Conservation (phyloP, 1,140 invertebrate genomes). For the Augochlora pura region DNA sequence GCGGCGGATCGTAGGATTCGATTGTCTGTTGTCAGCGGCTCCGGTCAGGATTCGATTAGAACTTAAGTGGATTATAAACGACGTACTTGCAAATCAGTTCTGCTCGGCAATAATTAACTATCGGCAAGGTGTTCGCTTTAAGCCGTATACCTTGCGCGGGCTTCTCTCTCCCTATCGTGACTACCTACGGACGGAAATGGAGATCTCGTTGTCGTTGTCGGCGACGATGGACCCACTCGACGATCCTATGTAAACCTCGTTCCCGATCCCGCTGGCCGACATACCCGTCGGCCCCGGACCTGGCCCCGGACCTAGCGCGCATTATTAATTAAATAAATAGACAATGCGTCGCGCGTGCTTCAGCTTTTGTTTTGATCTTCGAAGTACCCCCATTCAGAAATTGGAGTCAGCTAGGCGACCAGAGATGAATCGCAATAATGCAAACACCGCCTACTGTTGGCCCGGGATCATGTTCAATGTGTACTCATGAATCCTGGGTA, state of each 20-base stretch:
- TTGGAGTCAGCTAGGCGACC: neutral
- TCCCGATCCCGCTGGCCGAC: slow-evolving; percentile 27
- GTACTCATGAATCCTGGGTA: too few relatives aligned
- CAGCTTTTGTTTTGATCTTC: neutral
- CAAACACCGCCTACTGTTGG: neutral
- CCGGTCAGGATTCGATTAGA: slow-evolving; percentile 61
- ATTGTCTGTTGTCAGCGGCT: slow-evolving; percentile 51
- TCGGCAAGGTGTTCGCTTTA: slow-evolving; percentile 63
- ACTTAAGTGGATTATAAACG: slow-evolving; percentile 67
- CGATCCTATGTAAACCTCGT: slow-evolving; percentile 50
- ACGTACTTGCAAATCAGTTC: slow-evolving; percentile 66
- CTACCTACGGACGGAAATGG: slow-evolving; percentile 50
- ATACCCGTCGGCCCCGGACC: neutral
- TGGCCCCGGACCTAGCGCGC: neutral
- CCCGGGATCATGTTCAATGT: too few relatives aligned
- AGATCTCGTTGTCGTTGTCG: slow-evolving; percentile 42
- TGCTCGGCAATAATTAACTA: slow-evolving; percentile 65
- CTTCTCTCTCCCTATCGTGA: slow-evolving; percentile 37
- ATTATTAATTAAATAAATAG: slow-evolving; percentile 57
- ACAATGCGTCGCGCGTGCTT: slow-evolving; percentile 19
- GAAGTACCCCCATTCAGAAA: neutral
- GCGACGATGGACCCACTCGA: slow-evolving; percentile 37
- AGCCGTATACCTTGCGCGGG: slow-evolving; percentile 51
- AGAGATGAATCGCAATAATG: neutral
- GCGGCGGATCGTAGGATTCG: slow-evolving; percentile 31